Conservation (phyloP, 2,888 invertebrate genomes). For the Sarcophaga variegata region DNA sequence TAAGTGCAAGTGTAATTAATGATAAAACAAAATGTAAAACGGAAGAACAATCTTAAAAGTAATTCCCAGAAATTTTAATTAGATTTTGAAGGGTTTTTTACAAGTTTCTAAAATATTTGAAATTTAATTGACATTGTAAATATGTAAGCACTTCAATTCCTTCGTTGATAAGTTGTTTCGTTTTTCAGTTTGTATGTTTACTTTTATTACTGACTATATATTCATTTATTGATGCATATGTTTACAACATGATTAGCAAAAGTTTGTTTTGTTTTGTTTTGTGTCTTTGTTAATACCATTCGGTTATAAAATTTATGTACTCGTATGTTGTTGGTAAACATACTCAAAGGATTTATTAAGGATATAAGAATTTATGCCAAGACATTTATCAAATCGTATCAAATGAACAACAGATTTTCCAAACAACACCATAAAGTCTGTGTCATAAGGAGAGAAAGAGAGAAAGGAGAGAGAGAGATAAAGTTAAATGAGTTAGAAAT, state of each 20-base stretch:
- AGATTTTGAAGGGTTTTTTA: too few species aligned
- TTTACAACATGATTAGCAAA: neutral
- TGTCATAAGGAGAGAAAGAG: neutral
- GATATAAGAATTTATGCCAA: constrained; percentile 41
- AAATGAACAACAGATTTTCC: constrained; percentile 20
- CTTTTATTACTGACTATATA: neutral
- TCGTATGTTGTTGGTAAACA: constrained; percentile 12
- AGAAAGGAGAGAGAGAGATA: neutral
- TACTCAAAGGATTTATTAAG: constrained; percentile 45
- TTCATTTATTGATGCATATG: neutral
- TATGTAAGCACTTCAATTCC: too few species aligned
- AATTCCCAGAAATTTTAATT: too few species aligned
- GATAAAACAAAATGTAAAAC: too few species aligned
- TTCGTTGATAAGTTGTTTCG: too few species aligned
- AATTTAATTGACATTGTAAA: too few species aligned
- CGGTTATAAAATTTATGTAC: constrained; percentile 2
- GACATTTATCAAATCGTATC: constrained; percentile 46
- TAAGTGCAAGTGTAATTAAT: too few species aligned
- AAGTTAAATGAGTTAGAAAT: constrained; percentile 14
- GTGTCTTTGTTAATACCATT: neutral
- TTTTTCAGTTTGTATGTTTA: neutral
- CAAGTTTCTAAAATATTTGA: too few species aligned
- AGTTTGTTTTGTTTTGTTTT: constrained; percentile 1
- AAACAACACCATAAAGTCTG: constrained; percentile 1
- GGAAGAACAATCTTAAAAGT: too few species aligned